Conservation (phyloP, 2,113 vertebrate genomes). For the Chaetodon trifascialis region DNA sequence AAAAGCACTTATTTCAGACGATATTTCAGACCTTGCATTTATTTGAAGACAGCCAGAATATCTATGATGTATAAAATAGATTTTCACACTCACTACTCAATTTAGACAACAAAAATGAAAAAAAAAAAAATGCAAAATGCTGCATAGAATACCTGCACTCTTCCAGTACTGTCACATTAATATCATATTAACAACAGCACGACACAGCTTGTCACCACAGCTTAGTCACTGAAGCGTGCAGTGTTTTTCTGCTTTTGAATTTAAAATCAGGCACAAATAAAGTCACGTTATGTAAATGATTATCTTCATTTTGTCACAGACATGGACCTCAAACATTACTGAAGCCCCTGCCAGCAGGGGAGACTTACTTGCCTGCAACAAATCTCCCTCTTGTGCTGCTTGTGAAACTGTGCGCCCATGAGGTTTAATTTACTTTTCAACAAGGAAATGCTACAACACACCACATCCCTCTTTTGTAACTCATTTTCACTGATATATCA, state of each 20-base stretch:
- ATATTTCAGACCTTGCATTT: constrained; percentile 37
- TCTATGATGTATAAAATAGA: constrained; percentile 21
- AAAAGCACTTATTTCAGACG: constrained; percentile 26
- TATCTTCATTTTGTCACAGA: not conserved
- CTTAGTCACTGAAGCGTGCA: not conserved
- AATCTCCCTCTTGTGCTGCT: too few relatives aligned
- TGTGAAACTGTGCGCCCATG: not conserved
- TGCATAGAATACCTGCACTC: not conserved
- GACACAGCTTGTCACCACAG: not conserved
- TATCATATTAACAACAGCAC: not conserved
- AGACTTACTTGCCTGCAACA: too few relatives aligned
- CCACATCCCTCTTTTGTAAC: too few relatives aligned
- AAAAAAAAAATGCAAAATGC: not conserved
- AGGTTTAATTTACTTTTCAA: too few relatives aligned
- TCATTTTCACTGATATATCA: not conserved
- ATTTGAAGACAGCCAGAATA: constrained; percentile 20
- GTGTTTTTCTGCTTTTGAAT: not conserved
- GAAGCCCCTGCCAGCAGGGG: not conserved
- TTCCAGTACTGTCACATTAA: not conserved
- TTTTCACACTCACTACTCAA: not conserved
- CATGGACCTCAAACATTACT: not conserved
- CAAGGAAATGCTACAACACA: not conserved
- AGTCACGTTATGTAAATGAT: too few relatives aligned
- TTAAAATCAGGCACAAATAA: not conserved
- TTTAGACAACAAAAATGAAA: not conserved